phyloP scores from a whole-genome alignment of 1,140 invertebrate genomes.

The Pseudachorutes palmiensis region DNA sequence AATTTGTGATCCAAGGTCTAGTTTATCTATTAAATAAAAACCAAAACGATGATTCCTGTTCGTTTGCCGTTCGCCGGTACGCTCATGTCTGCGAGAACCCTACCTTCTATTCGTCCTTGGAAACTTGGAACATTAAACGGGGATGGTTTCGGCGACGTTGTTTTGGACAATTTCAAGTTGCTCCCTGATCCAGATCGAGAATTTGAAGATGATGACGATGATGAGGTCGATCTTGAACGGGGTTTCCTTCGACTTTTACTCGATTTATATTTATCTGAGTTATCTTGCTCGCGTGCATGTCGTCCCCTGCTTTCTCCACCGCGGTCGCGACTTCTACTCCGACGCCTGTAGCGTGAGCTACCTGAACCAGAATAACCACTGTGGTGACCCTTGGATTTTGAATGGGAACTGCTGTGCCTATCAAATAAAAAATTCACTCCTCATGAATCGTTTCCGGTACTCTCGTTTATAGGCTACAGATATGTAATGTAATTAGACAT shows the following conservation, averaged over 20 bases:
- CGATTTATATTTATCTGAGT: background rate
- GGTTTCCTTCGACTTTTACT: slow-evolving; percentile 10
- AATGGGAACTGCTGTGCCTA: background rate
- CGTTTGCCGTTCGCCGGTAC: too few species aligned
- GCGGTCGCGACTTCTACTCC: slow-evolving; percentile 15
- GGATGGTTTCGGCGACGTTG: background rate
- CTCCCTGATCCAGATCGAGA: background rate
- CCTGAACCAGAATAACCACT: background rate
- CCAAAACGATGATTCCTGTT: too few species aligned
- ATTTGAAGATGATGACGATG: background rate
- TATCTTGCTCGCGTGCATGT: background rate
- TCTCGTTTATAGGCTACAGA: too few species aligned
- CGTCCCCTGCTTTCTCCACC: slow-evolving; percentile 12
- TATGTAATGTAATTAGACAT: background rate
- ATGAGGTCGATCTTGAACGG: slow-evolving; percentile 17
- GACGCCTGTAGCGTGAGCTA: slow-evolving; percentile 4
- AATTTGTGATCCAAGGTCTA: slow-evolving; percentile 25
- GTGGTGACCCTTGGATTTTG: background rate
- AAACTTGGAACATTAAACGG: slow-evolving; percentile 1
- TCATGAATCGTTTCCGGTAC: too few species aligned
- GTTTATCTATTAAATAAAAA: slow-evolving; percentile 23
- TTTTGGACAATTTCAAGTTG: background rate
- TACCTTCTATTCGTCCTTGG: slow-evolving; percentile 33
- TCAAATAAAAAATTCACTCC: background rate
- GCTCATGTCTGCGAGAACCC: background rate